Percentiles rank a stretch among this genome's conserved stretches.
phyloP scores from a whole-genome alignment of 2,888 invertebrate species.

The Campopleginae sp. region DNA sequence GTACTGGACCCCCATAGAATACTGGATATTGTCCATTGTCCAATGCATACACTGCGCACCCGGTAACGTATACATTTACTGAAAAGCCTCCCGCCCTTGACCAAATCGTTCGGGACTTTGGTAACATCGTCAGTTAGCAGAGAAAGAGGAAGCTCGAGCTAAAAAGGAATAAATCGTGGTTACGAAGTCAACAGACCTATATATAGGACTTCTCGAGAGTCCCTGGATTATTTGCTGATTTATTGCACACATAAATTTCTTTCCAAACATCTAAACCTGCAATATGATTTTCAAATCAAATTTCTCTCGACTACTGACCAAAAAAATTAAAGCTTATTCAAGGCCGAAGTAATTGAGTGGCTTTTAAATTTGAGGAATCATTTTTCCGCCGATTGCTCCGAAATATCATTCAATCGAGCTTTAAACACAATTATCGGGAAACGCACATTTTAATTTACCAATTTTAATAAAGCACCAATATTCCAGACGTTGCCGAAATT shows the following conservation, averaged over 20 bases:
- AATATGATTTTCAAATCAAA: neutral
- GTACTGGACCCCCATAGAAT: constrained; percentile 29
- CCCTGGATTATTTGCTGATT: constrained; percentile 3
- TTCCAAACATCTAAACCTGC: neutral
- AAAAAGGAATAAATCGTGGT: constrained; percentile 30
- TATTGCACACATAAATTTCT: constrained; percentile 13
- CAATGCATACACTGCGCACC: constrained; percentile 23
- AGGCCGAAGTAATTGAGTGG: neutral
- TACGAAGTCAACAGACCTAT: constrained; percentile 25
- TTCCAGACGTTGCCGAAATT: neutral
- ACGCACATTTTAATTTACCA: neutral
- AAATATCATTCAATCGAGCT: neutral
- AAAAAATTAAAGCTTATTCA: neutral
- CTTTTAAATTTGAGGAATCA: neutral
- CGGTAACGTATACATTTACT: constrained; percentile 14
- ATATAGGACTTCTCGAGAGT: constrained; percentile 3
- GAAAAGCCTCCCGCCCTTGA: constrained; percentile 33
- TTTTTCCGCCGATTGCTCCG: neutral
- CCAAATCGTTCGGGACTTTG: constrained; percentile 31
- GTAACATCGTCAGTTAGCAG: constrained; percentile 21
- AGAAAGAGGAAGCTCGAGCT: neutral
- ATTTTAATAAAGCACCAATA: neutral
- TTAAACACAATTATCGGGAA: neutral
- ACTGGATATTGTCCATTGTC: constrained; percentile 43
- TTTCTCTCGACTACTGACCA: neutral